Evolutionary conservation across 2,888 invertebrate genomes (phyloP).

Genomic region (Andricus quercusramuli): DNA sequence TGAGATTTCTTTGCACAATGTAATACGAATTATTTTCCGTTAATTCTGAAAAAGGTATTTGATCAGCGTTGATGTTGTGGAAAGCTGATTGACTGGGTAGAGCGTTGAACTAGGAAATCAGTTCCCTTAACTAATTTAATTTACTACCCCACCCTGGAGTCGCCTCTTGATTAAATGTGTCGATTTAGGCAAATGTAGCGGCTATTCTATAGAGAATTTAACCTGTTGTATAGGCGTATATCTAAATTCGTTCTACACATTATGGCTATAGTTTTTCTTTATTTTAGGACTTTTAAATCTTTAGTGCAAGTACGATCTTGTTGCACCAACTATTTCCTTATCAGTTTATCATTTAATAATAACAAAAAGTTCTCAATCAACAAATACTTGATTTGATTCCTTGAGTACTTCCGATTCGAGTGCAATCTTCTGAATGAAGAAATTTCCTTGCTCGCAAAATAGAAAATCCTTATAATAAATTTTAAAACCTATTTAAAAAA

Average conservation of each 20-base stretch:
- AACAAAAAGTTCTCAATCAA: not conserved
- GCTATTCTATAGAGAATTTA: conserved; percentile 29
- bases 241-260: conserved; percentile 14
- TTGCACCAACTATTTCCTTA: not conserved
- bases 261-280: not conserved
- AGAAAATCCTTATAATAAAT: not conserved
- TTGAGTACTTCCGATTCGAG: not conserved
- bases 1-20: not conserved
- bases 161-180: conserved; percentile 38
- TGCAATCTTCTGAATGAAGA: not conserved
- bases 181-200: conserved; percentile 37
- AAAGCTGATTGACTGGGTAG: conserved; percentile 11
- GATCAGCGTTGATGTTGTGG: conserved; percentile 5
- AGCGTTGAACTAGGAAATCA: conserved; percentile 34
- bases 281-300: conserved; percentile 23
- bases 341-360: conserved; percentile 3
- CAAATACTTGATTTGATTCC: conserved; percentile 9
- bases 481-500: not conserved
- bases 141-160: conserved; percentile 8
- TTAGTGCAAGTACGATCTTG: not conserved
- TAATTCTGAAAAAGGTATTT: conserved; percentile 2
- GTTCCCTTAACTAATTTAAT: conserved; percentile 36
- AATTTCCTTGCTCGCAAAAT: not conserved
- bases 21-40: not conserved
- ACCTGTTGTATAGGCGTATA: conserved; percentile 10